Evolutionary conservation across 2,797 vertebrate genomes (phyloP), one percentile per base, ranked within the genome.

Genomic region (Tamandua tetradactyla): DNA sequence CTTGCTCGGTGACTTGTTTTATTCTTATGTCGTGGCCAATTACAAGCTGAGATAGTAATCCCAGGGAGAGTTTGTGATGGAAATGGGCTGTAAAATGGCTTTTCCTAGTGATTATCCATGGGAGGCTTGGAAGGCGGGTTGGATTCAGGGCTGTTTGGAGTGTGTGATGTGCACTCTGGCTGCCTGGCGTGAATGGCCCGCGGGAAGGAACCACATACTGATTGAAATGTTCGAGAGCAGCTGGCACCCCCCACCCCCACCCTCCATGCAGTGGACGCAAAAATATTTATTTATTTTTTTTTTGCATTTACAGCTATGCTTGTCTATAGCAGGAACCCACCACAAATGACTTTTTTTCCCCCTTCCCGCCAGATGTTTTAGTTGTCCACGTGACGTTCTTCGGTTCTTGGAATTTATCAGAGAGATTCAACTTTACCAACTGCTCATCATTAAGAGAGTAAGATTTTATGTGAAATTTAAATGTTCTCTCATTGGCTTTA

Each of bases 401-500:
- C 27, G 95, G 88, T 55, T 97, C 97, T 78, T 98, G 98, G 98
- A 96, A 95, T 95, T 97, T 98, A 96, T 98, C 98, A 96, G 96
- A 98, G 68, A 98, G 97, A 80, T 98, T 98, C 97, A 93, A 78
- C 95, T 92, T 98, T 64, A 94, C 97, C 93, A 93, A 94, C 93
- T 98, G 97, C 82, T 96, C 95, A 2, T 96, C 94, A 57, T 80
- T 96, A 95, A 97, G 96, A 97, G 98, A 97, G 98, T 98, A 98
- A 98, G 98, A 97, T 7, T 87, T 88, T 96, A 40, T 55, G 96
- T 97, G 82, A 79, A 89, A 85, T 91, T 81, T 93, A 62, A 94
- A 83, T 93, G 69, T 92, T 83, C 92, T 95, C 89, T 95, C 47
- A 15, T 87, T 89, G 88, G 59, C 69, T 90, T 72, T 89, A 68